Base-by-base conservation (phyloP, 1,140 invertebrate genomes). In the Megathymus violae region DNA sequence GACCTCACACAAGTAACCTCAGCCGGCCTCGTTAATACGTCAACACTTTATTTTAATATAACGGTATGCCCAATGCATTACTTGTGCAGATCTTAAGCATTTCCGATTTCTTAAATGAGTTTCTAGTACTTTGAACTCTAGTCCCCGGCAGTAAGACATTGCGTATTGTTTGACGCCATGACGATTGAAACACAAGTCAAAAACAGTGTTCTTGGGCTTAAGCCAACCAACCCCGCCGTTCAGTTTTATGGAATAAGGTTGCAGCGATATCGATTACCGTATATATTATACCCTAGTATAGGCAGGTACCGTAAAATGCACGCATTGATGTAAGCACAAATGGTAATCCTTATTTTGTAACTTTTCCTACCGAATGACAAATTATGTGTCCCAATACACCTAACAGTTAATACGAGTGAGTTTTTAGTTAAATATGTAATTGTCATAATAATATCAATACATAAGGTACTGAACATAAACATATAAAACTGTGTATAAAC, bases 201-300 rank as follows among this genome's bases (percentile, higher is more conserved):
- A 50, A 50, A 15, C 25, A 50, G 47, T 25, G 14, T 50, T 38
- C 48, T 51, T 51, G 48, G 48, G 31, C 31, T 31, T 15, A 31
- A 17, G 48, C 48, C 48, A 51, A 51, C 31, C 48, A 14, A 16
- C n/a, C 27, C 47, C 14, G 47, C 47, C 9, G 34, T 50, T 36
- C 4, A 50, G 47, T 50, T 14, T 15, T 31, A 17, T 34, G 15
- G 27, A 34, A 14, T 31, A 31, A 25, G 11, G 44, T 50, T 50
- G 15, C 15, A 50, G 15, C 2, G 27, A 4, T 36, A 25, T 47
- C 44, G 44, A 27, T 47, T 25, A 47, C 19, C 11, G 19, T n/a
- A 11, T 19, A 47, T 25, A 13, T 47, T 34, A 17, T 11, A 25
- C 22, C 3, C 22, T 3, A 25, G 4, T 31, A 31, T 2, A 22